A percentile compares a stretch with the other conserved stretches of the same genome.
phyloP scores from a whole-genome alignment of 2,888 invertebrate species.

The Ceraclea dissimilis region DNA sequence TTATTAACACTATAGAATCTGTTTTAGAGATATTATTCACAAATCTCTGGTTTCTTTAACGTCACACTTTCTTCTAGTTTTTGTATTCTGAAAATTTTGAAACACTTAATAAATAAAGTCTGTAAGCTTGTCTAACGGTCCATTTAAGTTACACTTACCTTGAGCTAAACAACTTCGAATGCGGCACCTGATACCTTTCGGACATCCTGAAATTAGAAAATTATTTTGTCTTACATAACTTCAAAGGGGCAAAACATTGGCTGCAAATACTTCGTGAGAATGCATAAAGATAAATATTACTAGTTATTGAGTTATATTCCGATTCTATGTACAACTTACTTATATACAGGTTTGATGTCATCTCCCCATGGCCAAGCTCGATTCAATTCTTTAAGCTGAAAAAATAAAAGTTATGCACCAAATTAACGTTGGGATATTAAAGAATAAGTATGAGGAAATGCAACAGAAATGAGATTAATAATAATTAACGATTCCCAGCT shows the following conservation, averaged over 20 bases:
- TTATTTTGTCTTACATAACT: too few relatives aligned
- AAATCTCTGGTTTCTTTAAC: background rate
- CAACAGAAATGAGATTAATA: background rate
- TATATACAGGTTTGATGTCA: conserved; percentile 25
- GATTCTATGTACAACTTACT: conserved; percentile 23
- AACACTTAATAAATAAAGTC: background rate
- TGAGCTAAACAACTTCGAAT: conserved; percentile 22
- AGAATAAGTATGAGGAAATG: too few relatives aligned
- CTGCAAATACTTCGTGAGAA: too few relatives aligned
- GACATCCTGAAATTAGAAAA: conserved; percentile 21
- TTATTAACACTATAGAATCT: too few relatives aligned
- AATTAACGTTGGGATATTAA: too few relatives aligned
- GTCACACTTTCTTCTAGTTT: background rate
- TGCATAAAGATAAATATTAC: too few relatives aligned
- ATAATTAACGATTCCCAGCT: too few relatives aligned
- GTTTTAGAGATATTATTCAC: conserved; percentile 1
- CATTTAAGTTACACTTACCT: conserved; percentile 13
- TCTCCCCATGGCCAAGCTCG: conserved; percentile 26
- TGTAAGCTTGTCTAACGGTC: too few relatives aligned
- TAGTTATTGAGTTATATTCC: too few relatives aligned
- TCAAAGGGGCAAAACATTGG: too few relatives aligned
- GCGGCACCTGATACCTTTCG: conserved; percentile 23
- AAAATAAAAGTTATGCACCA: conserved; percentile 1
- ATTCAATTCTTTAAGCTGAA: conserved; percentile 23
- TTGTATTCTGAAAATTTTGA: background rate